Evolutionary conservation across 2,797 vertebrate genomes (phyloP), one percentile per base, ranked within the genome.

Genomic region (Cetoscarus ocellatus): DNA sequence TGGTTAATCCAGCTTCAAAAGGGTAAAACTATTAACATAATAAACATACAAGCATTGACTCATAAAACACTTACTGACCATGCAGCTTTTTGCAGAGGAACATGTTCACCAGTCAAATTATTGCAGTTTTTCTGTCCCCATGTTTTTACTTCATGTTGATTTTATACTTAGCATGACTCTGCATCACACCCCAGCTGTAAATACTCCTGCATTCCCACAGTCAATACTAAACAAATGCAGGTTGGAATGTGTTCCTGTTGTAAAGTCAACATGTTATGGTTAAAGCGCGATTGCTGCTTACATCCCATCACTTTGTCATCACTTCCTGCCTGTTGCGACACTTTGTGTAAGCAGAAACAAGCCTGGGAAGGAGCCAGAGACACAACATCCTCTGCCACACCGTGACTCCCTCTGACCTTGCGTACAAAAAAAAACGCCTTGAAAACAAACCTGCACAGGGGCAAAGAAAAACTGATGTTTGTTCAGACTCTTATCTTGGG

Each of bases 361-460:
- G 59, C 58, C 78, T 82, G 76, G 73, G 82, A 85, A 70, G 55
- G 57, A 75, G 74, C 86, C 84, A 75, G 65, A 89, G 86, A 86
- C 70, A 83, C 84, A 91, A 88, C 87, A 88, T 89, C 89, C 90
- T 90, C 68, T 80, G 67, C 55, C 48, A 53, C 13, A 15, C 56
- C 48, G 36, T 15, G 64, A 69, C 65, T 70, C 61, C 39, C 44
- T 17, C 63, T 80, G 64, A 75, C 83, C 73, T 64, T 15, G 51
- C 49, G 67, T 54, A 65, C 62, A 70, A 82, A 70, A 27, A 70
- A 27, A 27, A 82, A 76, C 15, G 12, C 43, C 75, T 87, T 40
- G 63, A 83, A 83, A 90, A 88, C 77, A 87, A 89, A 85, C 67
- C 18, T 18, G 50, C 64, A 63, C 17, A 55, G 7, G 3, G 70